Conservation (phyloP, 1,140 invertebrate genomes). For the Euura lappo region DNA sequence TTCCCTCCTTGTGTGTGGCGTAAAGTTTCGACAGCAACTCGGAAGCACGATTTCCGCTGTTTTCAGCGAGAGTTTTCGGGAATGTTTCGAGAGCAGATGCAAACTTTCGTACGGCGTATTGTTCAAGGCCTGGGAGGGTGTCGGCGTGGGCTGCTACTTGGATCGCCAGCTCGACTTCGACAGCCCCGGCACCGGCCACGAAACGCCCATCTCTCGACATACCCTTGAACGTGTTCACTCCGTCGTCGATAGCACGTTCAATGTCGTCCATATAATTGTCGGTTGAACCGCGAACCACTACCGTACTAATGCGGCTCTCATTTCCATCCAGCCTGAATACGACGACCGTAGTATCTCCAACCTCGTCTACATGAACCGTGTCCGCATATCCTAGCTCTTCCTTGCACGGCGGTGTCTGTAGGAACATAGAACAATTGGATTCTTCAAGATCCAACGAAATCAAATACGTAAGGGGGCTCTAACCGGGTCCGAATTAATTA, state of each 20-base stretch:
- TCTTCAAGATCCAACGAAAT: too few relatives aligned
- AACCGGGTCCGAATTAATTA: not conserved
- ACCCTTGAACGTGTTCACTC: conserved; percentile 97
- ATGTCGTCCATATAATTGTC: conserved; percentile 99
- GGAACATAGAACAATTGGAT: too few relatives aligned
- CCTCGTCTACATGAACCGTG: conserved; percentile 90
- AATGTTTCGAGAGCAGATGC: conserved; percentile 90
- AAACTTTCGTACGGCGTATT: conserved; percentile 97
- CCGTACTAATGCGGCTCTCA: conserved; percentile 89
- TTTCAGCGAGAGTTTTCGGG: conserved; percentile 92
- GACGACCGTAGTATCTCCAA: conserved; percentile 94
- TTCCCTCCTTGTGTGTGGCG: conserved; percentile 89
- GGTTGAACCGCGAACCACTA: conserved; percentile 94
- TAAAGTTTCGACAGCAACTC: conserved; percentile 91
- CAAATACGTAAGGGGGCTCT: too few relatives aligned
- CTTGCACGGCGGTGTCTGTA: conserved; percentile 76
- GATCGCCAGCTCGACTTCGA: conserved; percentile 92
- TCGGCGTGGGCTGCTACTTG: conserved; percentile 87
- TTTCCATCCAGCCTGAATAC: conserved; percentile 84
- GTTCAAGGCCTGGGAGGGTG: conserved; percentile 91
- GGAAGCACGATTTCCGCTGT: conserved; percentile 87
- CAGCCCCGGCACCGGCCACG: conserved; percentile 92
- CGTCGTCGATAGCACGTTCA: conserved; percentile 97
- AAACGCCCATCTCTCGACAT: conserved; percentile 74
- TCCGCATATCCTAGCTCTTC: conserved; percentile 96